phyloP scores from a whole-genome alignment of 2,888 invertebrate genomes.

The Synanthedon vespiformis region DNA sequence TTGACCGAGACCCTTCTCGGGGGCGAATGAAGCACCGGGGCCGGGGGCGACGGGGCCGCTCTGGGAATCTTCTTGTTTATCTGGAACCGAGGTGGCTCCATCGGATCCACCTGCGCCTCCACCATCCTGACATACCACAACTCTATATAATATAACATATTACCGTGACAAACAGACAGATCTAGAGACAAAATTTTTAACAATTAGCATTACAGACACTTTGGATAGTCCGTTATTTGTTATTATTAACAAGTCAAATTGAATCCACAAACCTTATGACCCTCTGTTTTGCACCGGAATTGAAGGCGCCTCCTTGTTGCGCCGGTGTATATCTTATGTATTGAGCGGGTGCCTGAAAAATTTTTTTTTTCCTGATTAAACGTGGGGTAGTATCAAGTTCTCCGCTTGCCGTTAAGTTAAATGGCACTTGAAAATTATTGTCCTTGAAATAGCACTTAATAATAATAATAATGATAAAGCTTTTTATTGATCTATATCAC shows the following conservation, averaged over 20 bases:
- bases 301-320: conserved; percentile 94
- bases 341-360: conserved; percentile 84
- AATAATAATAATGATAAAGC: too few species aligned
- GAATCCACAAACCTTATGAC: conserved; percentile 82
- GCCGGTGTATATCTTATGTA: conserved; percentile 98
- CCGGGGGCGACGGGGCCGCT: conserved; percentile 98
- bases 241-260: too few species aligned
- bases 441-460: too few species aligned
- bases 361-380: conserved; percentile 38
- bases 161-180: too few species aligned
- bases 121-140: conserved; percentile 42
- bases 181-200: too few species aligned
- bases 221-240: too few species aligned
- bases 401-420: background rate
- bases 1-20: conserved; percentile 97
- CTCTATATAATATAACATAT: too few species aligned
- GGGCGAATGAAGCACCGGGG: conserved; percentile 98
- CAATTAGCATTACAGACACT: too few species aligned
- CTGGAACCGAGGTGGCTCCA: conserved; percentile 98
- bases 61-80: conserved; percentile 99
- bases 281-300: conserved; percentile 97
- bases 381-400: conserved; percentile 16
- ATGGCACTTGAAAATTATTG: too few species aligned
- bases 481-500: too few species aligned
- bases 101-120: conserved; percentile 84